Evolutionary conservation across 2,113 vertebrate genomes (phyloP).

Genomic region (Redunca redunca): DNA sequence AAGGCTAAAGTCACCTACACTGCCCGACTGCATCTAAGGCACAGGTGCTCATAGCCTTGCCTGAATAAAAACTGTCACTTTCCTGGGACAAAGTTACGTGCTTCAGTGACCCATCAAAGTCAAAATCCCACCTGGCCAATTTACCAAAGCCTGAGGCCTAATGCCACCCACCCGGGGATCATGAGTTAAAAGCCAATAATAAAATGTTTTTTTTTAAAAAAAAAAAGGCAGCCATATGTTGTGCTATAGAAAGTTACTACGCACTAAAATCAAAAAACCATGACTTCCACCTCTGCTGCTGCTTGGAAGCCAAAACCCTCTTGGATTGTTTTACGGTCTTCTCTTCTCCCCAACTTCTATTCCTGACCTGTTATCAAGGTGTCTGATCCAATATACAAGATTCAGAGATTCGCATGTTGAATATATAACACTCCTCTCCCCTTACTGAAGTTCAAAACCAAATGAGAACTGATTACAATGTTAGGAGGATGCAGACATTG

Average conservation of each 20-base stretch:
- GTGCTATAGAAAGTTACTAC: constrained; percentile 38
- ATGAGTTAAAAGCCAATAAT: constrained; percentile 25
- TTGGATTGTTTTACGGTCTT: not conserved
- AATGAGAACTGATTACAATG: not conserved
- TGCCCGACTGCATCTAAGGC: not conserved
- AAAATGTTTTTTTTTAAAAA: not conserved
- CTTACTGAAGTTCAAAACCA: not conserved
- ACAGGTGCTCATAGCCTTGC: not conserved
- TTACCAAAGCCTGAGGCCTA: constrained; percentile 57
- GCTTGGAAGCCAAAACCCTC: not conserved
- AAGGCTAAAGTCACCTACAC: not conserved
- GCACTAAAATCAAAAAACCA: constrained; percentile 25
- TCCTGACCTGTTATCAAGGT: not conserved
- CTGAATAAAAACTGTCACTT: constrained; percentile 47
- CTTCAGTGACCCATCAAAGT: constrained; percentile 61
- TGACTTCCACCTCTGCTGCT: not conserved
- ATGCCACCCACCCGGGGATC: constrained; percentile 2
- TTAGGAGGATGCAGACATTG: not conserved
- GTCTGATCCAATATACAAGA: not conserved
- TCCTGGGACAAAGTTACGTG: constrained; percentile 42
- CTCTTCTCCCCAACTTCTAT: not conserved
- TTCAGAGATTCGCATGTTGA: not conserved
- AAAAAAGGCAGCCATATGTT: constrained; percentile 42
- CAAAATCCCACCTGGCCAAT: constrained; percentile 63
- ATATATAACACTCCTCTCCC: not conserved